Evolutionary conservation across 2,113 vertebrate genomes (phyloP), one percentile per base, ranked within the genome.

Genomic region (Sylvia atricapilla): DNA sequence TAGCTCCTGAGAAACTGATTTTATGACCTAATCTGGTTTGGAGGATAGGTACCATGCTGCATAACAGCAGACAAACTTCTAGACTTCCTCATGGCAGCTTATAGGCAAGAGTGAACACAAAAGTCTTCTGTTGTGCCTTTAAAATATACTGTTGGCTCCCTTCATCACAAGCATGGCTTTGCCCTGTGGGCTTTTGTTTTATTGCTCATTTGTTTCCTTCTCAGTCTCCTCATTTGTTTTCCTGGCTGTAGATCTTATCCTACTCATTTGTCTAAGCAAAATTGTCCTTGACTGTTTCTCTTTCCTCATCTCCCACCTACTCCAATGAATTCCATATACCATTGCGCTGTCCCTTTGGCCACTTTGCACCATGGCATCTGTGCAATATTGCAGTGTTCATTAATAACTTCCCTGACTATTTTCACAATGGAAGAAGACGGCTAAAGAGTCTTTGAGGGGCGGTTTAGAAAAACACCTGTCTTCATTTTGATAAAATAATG

Each of bases 241-340:
- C 74, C 78, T 96, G 84, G 50, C 91, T 96, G 44, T 95, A 91
- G 94, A 93, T 95, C 72, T 96, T 91, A 92, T 92, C 64, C 68
- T 96, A 49, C 64, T 96, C 87, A 74, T 97, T 97, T 97, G 77
- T 97, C 95, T 96, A 95, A 96, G 84, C 84, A 96, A 96, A 94
- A 95, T 76, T 95, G 64, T 95, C 90, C 85, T 97, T 97, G 86
- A 75, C 46, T 67, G 3, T 89, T 97, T 91, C 83, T 76, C 44
- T 37, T 90, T 85, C 64, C 62, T 64, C 60, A 35, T 3, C 23
- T 23, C 16, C 11, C 23, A 44, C 20, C 16, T 72, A 46, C 10
- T 52, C 44, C 44, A 75, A 35, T 31, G 73, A 89, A 89, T 75
- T 82, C 59, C 72, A 66, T 86, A 90, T 87, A 90, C 72, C 15